Evolutionary conservation across 1,140 invertebrate species (phyloP).

Genomic region (Panagrolaimus sp.): DNA sequence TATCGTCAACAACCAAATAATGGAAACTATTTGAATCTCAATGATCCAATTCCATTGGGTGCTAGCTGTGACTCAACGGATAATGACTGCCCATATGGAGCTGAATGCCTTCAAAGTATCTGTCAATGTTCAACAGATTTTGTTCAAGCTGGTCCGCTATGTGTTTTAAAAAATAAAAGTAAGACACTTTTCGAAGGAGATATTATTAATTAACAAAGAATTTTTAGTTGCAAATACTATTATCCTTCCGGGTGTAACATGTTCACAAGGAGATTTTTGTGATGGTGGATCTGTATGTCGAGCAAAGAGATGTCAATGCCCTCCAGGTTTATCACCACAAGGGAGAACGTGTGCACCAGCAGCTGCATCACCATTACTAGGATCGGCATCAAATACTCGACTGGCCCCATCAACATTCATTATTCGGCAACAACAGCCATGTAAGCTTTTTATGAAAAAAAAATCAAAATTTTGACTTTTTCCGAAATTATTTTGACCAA

Average conservation of each 20-base stretch:
- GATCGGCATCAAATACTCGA: neutral
- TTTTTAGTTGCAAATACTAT: slow-evolving; percentile 39
- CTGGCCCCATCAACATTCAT: too few relatives aligned
- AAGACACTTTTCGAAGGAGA: neutral
- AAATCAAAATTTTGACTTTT: too few relatives aligned
- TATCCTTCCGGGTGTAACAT: slow-evolving; percentile 26
- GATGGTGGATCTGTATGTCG: slow-evolving; percentile 40
- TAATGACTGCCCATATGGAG: neutral
- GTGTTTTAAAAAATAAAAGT: slow-evolving; percentile 35
- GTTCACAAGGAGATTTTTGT: slow-evolving; percentile 33
- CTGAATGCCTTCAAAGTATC: slow-evolving; percentile 21
- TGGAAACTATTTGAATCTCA: too few relatives aligned
- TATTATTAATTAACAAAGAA: neutral
- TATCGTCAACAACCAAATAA: too few relatives aligned
- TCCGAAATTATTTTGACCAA: too few relatives aligned
- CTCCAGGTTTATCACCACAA: slow-evolving; percentile 8
- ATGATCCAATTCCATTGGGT: neutral
- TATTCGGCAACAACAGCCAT: too few relatives aligned
- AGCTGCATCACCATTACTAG: neutral
- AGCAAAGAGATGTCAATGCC: slow-evolving; percentile 31
- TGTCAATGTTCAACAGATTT: slow-evolving; percentile 30
- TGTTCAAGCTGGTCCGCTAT: slow-evolving; percentile 40
- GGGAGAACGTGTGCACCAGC: neutral
- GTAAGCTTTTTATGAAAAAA: too few relatives aligned
- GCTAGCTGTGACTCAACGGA: neutral